phyloP scores from a whole-genome alignment of 1,140 invertebrate genomes.

The Helicoverpa zea region DNA sequence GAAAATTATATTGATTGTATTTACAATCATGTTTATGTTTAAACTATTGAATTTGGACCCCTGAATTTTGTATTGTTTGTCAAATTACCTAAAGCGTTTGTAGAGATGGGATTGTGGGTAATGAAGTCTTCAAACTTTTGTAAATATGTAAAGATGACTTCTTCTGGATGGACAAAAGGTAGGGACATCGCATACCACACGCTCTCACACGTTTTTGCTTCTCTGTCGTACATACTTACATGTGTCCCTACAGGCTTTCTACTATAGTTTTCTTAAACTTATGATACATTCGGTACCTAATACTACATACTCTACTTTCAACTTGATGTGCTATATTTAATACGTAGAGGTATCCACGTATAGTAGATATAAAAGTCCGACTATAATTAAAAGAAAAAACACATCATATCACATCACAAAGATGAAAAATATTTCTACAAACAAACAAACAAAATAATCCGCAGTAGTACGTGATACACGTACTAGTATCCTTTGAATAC shows the following conservation, averaged over 20 bases:
- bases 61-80: slow-evolving; percentile 1
- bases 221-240: no score
- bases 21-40: background rate
- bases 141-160: no score
- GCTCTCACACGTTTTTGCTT: no score
- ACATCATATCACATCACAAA: background rate
- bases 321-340: no score
- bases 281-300: no score
- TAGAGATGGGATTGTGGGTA: background rate
- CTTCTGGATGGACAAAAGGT: no score
- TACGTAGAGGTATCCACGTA: no score
- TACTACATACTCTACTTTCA: no score
- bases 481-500: background rate
- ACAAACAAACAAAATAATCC: slow-evolving; percentile 28
- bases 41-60: background rate
- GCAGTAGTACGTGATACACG: slow-evolving; percentile 15
- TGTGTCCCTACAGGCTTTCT: no score
- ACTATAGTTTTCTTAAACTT: no score
- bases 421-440: slow-evolving; percentile 12
- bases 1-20: background rate
- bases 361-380: background rate
- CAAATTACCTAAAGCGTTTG: background rate
- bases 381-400: background rate
- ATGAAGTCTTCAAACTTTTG: no score
- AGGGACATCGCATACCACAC: no score